Base-by-base conservation (phyloP, 1,140 invertebrate species). In the Trachymyrmex septentrionalis region DNA sequence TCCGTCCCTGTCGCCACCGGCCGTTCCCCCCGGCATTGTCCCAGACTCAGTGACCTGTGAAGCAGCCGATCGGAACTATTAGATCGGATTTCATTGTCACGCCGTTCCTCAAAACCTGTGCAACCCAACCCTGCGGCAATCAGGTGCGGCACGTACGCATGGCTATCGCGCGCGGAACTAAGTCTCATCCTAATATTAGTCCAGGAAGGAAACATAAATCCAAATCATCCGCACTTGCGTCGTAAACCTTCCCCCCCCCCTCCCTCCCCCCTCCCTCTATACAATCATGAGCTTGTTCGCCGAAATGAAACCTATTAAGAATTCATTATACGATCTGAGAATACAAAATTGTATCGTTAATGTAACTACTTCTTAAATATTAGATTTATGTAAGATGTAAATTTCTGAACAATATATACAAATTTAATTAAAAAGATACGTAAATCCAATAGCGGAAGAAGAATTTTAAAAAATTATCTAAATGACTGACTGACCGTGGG, bases 51-150 rank as follows among this genome's bases (percentile, higher is more conserved):
- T 88, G 88, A 75, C 72, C 89, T 88, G 90, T 93, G 88, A 93
- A 92, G 69, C 84, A 21, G 10, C 61, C 72, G 84, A 91, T 86
- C 71, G 55, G 59, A 14, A 61, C 73, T 77, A 87, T 80, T 86
- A 82, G 90, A 91, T 88, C 85, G 61, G 48, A 77, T 92, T 92
- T 92, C 91, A 92, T 92, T 92, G 88, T 92, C 90, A 82, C 78
- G 77, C 73, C 85, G 80, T 90, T 77, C 66, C 75, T 90, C 87
- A 80, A 90, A 90, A 90, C 81, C 50, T n/a, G 27, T 69, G 78
- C n/a, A n/a, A n/a, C 87, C 67, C 90, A 86, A 86, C 89, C 88
- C 24, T 53, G 19, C 64, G 50, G 48, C 77, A 71, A 89, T 85
- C 88, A 90, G 89, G 89, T 90, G 89, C 73, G 89, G 81, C 88